Evolutionary conservation across 2,888 invertebrate genomes (phyloP), one percentile per base, ranked within the genome.

Genomic region (Pteria penguin): DNA sequence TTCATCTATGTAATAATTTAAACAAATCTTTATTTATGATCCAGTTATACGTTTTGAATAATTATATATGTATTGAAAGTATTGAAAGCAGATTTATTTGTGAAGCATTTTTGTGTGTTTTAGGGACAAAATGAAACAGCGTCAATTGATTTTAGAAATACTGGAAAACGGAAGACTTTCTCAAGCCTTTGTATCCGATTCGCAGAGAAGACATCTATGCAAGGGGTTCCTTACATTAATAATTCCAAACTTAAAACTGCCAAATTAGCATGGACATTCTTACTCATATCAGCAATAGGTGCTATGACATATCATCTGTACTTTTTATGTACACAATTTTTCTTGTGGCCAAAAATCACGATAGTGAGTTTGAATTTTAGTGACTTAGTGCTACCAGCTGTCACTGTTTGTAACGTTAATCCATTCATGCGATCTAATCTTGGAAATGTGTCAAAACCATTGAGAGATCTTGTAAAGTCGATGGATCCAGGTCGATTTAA

Each of bases 161-260:
- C 45, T 8, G 69, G 57, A 58, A 58, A 58, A 2, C 4, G 26
- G 33, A 83, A 83, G 58, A 75, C 82, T 31, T 82, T 86, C 63
- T 69, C 70, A 22, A 72, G 83, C 1, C 71, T 85, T 0, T 67
- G 84, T 8, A 74, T 31, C 3, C 72, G 84, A 5, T 87, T 85
- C 66, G 84, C 87, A 1, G 86, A 86, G 71, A 81, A 84, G 52
- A 85, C 86, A 0, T 87, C 87, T 2, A 84, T 86, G 86, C 84
- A 84, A 69, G 86, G 86, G 0, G 77, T 85, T 1, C 84, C 85
- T 0, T 85, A 86, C 65, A 85, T 86, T 26, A 76, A 82, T 60
- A 77, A 72, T 4, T 84, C 86, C 14, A 80, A 79, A 73, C 67
- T 81, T 0, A 67, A 71, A 52, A 61, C 57, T 33, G 84, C 82